A percentile compares a stretch with the other conserved stretches of the same genome.
Conservation (phyloP, 2,888 invertebrate genomes). For the Parapristionchus giblindavisi region DNA sequence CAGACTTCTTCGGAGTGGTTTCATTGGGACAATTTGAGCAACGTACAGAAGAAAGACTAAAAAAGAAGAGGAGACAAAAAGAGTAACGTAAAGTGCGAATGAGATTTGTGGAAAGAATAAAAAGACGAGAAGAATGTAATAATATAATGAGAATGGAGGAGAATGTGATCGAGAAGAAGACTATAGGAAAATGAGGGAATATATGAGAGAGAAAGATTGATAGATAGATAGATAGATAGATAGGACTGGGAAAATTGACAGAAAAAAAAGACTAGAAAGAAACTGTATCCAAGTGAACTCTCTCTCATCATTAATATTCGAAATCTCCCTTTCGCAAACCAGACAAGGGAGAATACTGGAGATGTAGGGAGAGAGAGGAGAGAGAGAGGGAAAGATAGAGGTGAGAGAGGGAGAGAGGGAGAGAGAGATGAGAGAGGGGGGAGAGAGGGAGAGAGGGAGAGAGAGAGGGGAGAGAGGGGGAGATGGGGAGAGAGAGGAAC, state of each 20-base stretch:
- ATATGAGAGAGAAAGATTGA: neutral
- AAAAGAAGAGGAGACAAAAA: too few species aligned
- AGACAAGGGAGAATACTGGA: too few species aligned
- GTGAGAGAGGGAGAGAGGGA: slow-evolving; percentile 5
- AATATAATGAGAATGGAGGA: too few species aligned
- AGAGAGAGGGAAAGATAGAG: neutral
- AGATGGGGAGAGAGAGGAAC: neutral
- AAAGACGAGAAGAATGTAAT: neutral
- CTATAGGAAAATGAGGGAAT: neutral
- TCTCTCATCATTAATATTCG: too few species aligned
- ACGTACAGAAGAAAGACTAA: too few species aligned
- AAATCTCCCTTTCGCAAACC: too few species aligned
- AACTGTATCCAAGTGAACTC: too few species aligned
- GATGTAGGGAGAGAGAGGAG: too few species aligned
- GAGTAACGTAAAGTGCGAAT: too few species aligned
- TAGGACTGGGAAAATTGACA: neutral
- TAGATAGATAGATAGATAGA: neutral
- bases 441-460: neutral
- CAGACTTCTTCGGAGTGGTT: too few species aligned
- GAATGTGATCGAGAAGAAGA: neutral
- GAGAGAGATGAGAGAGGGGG: neutral
- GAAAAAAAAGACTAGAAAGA: slow-evolving; percentile 8
- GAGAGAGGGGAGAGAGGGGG: neutral
- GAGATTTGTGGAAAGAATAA: neutral
- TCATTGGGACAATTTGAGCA: too few species aligned